Conservation (phyloP, 2,113 vertebrate genomes). For the Saccopteryx leptura region DNA sequence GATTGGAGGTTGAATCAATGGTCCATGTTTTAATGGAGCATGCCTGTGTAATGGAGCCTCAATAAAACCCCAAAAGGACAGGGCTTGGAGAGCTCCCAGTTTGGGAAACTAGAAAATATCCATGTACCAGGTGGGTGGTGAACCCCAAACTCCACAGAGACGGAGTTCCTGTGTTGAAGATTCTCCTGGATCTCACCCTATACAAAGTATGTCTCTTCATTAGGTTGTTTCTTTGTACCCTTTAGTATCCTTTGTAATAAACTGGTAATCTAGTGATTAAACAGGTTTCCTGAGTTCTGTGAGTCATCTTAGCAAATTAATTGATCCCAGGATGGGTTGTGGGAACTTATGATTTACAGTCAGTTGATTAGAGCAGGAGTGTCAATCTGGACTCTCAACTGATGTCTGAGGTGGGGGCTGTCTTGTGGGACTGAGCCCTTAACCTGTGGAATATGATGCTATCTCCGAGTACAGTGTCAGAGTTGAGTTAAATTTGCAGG, state of each 20-base stretch:
- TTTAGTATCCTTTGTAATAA: background rate
- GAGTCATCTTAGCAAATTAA: background rate
- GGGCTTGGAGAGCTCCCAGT: background rate
- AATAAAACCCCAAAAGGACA: background rate
- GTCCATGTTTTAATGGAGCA: background rate
- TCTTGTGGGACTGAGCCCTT: background rate
- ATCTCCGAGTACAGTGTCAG: background rate
- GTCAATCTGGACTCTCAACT: background rate
- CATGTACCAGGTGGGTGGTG: background rate
- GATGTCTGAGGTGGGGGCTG: background rate
- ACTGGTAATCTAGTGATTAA: background rate
- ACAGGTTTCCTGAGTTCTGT: background rate
- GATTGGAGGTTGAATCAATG: background rate
- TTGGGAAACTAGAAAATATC: background rate
- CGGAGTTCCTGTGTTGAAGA: background rate
- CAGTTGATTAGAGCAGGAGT: background rate
- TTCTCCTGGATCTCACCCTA: background rate
- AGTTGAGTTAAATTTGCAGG: background rate
- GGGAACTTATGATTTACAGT: background rate
- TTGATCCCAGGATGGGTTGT: background rate
- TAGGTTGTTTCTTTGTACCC: background rate
- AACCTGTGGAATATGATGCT: background rate
- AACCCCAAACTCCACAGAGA: background rate
- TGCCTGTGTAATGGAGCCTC: background rate
- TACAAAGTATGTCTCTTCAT: background rate